Conservation (phyloP, 2,888 invertebrate species). For the Apamea crenata region DNA sequence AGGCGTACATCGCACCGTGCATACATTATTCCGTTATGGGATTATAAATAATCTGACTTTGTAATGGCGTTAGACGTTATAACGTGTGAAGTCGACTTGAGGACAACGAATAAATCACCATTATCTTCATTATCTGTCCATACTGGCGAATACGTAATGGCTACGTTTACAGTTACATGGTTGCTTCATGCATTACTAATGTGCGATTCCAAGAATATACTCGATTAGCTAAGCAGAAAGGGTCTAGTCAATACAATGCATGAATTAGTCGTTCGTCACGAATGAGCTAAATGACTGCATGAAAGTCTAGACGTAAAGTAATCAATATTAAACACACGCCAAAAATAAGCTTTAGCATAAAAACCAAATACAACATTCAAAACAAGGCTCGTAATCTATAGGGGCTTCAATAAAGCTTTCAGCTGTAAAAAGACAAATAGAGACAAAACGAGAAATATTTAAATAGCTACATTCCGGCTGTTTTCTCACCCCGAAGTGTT, state of each 20-base stretch:
- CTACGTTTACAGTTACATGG: conserved; percentile 59
- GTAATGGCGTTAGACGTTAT: conserved; percentile 68
- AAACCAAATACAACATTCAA: conserved; percentile 17
- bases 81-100: conserved; percentile 71
- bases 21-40: conserved; percentile 81
- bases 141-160: conserved; percentile 64
- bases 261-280: conserved; percentile 58
- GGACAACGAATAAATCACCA: conserved; percentile 67
- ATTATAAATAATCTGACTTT: conserved; percentile 77
- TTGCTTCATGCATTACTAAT: conserved; percentile 63
- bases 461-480: conserved; percentile 62
- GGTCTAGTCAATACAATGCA: conserved; percentile 63
- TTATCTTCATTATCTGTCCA: conserved; percentile 67
- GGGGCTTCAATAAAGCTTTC: background rate
- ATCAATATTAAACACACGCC: conserved; percentile 60
- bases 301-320: conserved; percentile 61
- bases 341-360: conserved; percentile 33
- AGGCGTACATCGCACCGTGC: conserved; percentile 77
- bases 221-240: conserved; percentile 56
- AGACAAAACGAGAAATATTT: conserved; percentile 56
- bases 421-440: conserved; percentile 28
- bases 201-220: conserved; percentile 54
- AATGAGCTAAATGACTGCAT: conserved; percentile 62
- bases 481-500: conserved; percentile 64
- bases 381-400: background rate